Percentiles rank a stretch among this genome's conserved stretches.
phyloP scores from a whole-genome alignment of 1,140 invertebrate species.

The Coptotermes formosanus region DNA sequence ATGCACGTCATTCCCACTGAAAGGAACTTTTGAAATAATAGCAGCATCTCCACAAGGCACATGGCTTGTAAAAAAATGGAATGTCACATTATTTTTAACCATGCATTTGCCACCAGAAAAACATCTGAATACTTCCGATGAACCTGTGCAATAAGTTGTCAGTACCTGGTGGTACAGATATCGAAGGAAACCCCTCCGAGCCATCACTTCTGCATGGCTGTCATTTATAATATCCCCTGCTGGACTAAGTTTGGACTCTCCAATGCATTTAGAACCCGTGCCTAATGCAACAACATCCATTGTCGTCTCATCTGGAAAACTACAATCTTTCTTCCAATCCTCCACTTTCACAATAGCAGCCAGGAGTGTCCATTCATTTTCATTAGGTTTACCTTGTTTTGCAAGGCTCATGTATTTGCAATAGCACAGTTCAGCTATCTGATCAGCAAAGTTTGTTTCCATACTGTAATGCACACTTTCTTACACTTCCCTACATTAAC shows the following conservation, averaged over 20 bases:
- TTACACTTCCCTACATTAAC: neutral
- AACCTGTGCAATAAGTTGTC: slow-evolving; percentile 43
- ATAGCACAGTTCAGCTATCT: slow-evolving; percentile 57
- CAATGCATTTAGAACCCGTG: slow-evolving; percentile 90
- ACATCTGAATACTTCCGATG: slow-evolving; percentile 49
- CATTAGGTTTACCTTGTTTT: slow-evolving; percentile 76
- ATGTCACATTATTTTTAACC: slow-evolving; percentile 62
- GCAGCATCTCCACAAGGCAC: slow-evolving; percentile 93
- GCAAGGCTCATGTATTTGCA: slow-evolving; percentile 64
- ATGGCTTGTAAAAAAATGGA: slow-evolving; percentile 85
- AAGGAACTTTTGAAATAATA: slow-evolving; percentile 65
- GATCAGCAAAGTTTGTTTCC: slow-evolving; percentile 43
- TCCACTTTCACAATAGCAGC: slow-evolving; percentile 65
- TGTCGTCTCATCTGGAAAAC: neutral
- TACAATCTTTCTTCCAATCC: neutral
- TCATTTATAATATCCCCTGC: slow-evolving; percentile 78
- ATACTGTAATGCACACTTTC: neutral
- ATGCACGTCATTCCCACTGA: neutral
- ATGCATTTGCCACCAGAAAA: slow-evolving; percentile 39
- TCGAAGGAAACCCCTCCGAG: slow-evolving; percentile 75
- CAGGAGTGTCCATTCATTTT: slow-evolving; percentile 78
- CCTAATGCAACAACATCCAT: slow-evolving; percentile 74
- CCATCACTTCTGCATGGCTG: slow-evolving; percentile 88
- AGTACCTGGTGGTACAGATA: slow-evolving; percentile 70
- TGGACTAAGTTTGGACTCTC: slow-evolving; percentile 63